A percentile compares a stretch with the other conserved stretches of the same genome.
These are phyloP conservation scores for Spilogale gracilis DNA, from an alignment of 2,113 vertebrate species.

Conservation along the genomic window DNA sequence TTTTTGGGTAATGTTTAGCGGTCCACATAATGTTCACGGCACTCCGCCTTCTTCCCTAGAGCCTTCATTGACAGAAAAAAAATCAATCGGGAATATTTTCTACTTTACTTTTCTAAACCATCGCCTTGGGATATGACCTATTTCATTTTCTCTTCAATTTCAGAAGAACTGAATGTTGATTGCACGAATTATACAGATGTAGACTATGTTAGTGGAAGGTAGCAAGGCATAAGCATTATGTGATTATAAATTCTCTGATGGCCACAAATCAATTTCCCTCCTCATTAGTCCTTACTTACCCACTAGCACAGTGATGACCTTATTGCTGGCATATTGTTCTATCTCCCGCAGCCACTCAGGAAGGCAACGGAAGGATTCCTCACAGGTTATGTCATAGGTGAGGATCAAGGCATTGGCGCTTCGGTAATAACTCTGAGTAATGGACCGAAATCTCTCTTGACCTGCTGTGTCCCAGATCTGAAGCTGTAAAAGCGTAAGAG, in stretches of 20 bases:
- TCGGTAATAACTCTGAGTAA: conserved; percentile 99
- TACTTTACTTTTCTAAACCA: conserved; percentile 30
- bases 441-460: conserved; percentile 98
- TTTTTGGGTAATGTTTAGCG: background rate
- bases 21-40: background rate
- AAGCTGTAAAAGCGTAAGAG: conserved; percentile 88
- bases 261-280: background rate
- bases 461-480: conserved; percentile 99
- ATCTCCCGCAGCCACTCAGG: conserved; percentile 99
- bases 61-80: conserved; percentile 57
- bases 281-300: conserved; percentile 87
- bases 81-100: conserved; percentile 60
- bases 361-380: conserved; percentile 99
- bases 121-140: background rate
- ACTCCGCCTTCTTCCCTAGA: background rate
- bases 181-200: background rate
- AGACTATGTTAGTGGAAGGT: background rate
- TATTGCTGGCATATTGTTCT: conserved; percentile 98
- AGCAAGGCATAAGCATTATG: background rate
- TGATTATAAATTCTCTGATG: background rate
- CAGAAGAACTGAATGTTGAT: background rate
- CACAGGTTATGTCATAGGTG: conserved; percentile 99
- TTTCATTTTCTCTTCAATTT: conserved; percentile 60
- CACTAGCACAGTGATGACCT: conserved; percentile 98
- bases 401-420: conserved; percentile 98